Evolutionary conservation across 2,113 vertebrate species (phyloP), one percentile per base, ranked within the genome.

Genomic region (Gobio gobio): DNA sequence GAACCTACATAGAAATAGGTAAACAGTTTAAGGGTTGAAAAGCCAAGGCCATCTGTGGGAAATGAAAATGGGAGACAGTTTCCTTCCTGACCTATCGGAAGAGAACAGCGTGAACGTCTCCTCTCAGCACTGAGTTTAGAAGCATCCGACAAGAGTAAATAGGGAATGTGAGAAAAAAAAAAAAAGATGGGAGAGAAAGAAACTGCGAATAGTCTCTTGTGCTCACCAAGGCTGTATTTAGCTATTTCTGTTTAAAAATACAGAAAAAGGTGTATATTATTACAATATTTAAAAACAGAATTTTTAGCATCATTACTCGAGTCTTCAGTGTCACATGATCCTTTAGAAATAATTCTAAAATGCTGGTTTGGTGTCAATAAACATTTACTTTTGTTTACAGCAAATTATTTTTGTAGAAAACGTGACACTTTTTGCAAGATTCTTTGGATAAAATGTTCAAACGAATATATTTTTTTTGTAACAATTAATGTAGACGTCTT

Each of bases 61-160:
- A 97, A 96, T 97, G 94, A 95, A 96, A 95, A 94, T 63, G 93
- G 96, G 95, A 97, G 97, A 97, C 96, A 77, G 92, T 90, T 97
- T 98, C 96, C 96, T 97, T 98, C 96, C 96, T 96, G 93, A 89
- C 90, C 92, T 92, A 93, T 95, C 93, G 93, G 90, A 87, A 92
- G 92, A 91, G 92, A 92, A 87, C 83, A 91, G 91, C 89, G 93
- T 89, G 33, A 88, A 88, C 80, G 81, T 88, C 88, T 63, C 4
- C 85, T 47, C 3, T 86, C 87, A 90, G 0, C 68, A 91, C 78
- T 70, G 49, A 78, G 88, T 85, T 40, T 74, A 85, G 87, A 88
- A 87, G 83, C 12, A 63, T 88, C 89, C 75, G 75, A 83, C 87
- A 61, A 64, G 82, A 22, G 77, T 74, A 83, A 78, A 66, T 70